Percentiles rank a stretch among this genome's conserved stretches.
Conservation (phyloP, 1,140 invertebrate genomes). For the Bombyx mori region DNA sequence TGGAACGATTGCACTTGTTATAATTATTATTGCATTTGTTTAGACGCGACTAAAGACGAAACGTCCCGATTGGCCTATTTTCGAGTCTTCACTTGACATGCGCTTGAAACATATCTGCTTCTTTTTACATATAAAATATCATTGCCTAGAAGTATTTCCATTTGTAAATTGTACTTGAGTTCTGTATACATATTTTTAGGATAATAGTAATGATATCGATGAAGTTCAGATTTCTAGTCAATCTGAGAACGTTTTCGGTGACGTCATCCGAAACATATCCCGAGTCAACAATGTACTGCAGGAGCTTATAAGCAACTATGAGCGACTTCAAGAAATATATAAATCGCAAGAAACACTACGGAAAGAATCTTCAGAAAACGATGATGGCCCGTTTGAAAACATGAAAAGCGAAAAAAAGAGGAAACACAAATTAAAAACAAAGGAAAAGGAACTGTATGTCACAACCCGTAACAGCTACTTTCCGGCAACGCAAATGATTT, state of each 20-base stretch:
- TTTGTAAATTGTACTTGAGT: no score
- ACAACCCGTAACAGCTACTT: not conserved
- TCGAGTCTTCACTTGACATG: no score
- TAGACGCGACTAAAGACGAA: no score
- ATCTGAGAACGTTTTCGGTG: conserved; percentile 17
- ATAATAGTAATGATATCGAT: no score
- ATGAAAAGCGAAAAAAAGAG: conserved; percentile 10
- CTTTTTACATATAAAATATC: no score
- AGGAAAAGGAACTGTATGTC: not conserved
- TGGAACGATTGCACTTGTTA: no score
- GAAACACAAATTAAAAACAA: conserved; percentile 6
- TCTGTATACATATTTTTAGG: no score
- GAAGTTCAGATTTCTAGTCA: no score
- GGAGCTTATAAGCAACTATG: conserved; percentile 37
- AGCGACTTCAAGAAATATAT: conserved; percentile 30
- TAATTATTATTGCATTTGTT: no score
- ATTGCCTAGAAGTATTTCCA: no score
- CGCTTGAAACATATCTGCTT: no score
- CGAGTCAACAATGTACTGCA: conserved; percentile 33
- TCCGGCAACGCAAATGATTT: conserved; percentile 15
- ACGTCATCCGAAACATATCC: conserved; percentile 38
- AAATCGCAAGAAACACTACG: conserved; percentile 23
- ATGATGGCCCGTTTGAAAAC: conserved; percentile 19
- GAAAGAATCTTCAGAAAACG: conserved; percentile 18
- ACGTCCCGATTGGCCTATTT: no score